Percentiles rank a stretch among this genome's conserved stretches.
Evolutionary conservation across 2,888 invertebrate genomes (phyloP).

Genomic region (Lasius fuliginosus): DNA sequence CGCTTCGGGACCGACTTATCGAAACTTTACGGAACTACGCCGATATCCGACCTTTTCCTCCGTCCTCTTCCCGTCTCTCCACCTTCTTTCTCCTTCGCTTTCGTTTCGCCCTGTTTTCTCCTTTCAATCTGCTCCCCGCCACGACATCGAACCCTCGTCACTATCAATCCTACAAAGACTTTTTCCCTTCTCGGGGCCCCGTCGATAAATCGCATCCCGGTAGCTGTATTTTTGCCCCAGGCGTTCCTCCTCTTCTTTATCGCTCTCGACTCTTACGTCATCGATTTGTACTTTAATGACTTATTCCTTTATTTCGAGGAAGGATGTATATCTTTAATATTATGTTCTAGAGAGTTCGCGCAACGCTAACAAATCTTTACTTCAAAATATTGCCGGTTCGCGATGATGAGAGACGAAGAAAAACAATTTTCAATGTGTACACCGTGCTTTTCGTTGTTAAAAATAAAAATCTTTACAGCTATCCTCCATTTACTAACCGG

Average conservation of each 20-base stretch:
- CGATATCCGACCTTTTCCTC: constrained; percentile 71
- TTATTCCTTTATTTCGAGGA: not conserved
- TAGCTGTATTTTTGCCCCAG: constrained; percentile 28
- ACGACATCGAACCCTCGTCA: constrained; percentile 63
- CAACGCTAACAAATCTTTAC: not conserved
- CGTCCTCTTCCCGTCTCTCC: constrained; percentile 1
- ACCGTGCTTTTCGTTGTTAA: not conserved
- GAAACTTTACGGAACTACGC: constrained; percentile 80
- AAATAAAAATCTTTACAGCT: constrained; percentile 3
- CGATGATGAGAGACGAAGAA: not conserved
- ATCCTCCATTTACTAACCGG: not conserved
- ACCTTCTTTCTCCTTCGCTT: constrained; percentile 52
- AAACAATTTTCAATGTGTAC: not conserved
- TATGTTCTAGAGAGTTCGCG: not conserved
- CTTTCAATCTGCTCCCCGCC: constrained; percentile 35
- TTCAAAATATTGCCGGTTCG: not conserved
- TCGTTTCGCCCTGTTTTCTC: constrained; percentile 24
- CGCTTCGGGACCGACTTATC: constrained; percentile 80
- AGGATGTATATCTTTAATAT: not conserved
- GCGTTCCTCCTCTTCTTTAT: constrained; percentile 34
- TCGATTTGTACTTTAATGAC: constrained; percentile 47
- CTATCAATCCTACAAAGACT: constrained; percentile 60
- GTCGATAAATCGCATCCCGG: constrained; percentile 57
- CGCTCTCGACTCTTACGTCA: constrained; percentile 4
- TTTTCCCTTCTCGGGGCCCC: constrained; percentile 23